These are phyloP conservation scores for Drosophila insularis DNA, from an alignment of 1,140 invertebrate species.

Conservation along the genomic window DNA sequence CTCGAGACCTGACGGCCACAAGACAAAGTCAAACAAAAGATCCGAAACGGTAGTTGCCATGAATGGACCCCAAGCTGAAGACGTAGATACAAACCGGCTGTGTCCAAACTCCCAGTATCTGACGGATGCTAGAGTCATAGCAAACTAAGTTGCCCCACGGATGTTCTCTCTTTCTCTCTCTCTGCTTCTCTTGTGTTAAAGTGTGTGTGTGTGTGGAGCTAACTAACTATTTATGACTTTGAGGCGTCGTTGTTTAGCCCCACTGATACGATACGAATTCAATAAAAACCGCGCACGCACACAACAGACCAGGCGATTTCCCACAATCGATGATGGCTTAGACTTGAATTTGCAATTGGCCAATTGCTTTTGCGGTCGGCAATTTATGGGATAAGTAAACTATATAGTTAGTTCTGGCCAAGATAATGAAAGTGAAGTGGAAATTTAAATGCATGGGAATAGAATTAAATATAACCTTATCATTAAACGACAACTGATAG, in stretches of 20 bases:
- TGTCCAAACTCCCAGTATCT: constrained; percentile 19
- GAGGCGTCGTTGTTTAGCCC: constrained; percentile 1
- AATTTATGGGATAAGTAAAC: constrained; percentile 56
- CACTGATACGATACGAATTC: constrained; percentile 47
- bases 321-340: constrained; percentile 57
- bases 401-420: constrained; percentile 23
- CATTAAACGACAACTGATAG: no score
- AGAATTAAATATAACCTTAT: no score
- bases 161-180: not conserved
- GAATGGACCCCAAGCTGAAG: constrained; percentile 46
- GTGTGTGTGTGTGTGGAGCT: constrained; percentile 1
- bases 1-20: constrained; percentile 63
- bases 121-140: constrained; percentile 33
- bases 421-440: constrained; percentile 43
- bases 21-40: constrained; percentile 79
- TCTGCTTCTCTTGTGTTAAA: not conserved
- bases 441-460: not conserved
- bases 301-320: constrained; percentile 61
- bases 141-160: constrained; percentile 59
- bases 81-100: constrained; percentile 57
- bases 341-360: constrained; percentile 60
- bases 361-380: constrained; percentile 53
- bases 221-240: constrained; percentile 59
- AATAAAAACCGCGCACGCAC: constrained; percentile 60
- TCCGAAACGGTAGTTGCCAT: constrained; percentile 76